A percentile compares a stretch with the other conserved stretches of the same genome.
Conservation (phyloP, 2,113 vertebrate species). For the Polypterus senegalus region DNA sequence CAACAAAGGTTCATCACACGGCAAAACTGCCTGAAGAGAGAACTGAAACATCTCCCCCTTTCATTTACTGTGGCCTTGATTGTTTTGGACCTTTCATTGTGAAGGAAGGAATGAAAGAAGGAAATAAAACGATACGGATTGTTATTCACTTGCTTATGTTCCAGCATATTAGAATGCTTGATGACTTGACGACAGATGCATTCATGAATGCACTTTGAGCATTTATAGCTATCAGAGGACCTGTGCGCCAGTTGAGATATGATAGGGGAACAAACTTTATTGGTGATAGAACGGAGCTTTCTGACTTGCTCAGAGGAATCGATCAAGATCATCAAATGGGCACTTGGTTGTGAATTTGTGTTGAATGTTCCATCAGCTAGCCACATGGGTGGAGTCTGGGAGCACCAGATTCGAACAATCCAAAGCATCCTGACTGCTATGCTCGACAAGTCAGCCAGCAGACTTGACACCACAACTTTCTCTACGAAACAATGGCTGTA, state of each 20-base stretch:
- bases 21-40: conserved; percentile 10
- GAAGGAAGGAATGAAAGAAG: conserved; percentile 8
- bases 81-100: conserved; percentile 11
- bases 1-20: conserved; percentile 4
- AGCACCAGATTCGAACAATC: conserved; percentile 17
- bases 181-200: conserved; percentile 17
- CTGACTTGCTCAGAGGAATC: conserved; percentile 15
- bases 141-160: conserved; percentile 15
- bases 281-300: conserved; percentile 17
- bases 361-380: conserved; percentile 21
- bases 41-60: conserved; percentile 5
- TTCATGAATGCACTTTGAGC: conserved; percentile 15
- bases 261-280: conserved; percentile 21
- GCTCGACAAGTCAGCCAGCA: conserved; percentile 13
- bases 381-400: conserved; percentile 19
- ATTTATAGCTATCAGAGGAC: conserved; percentile 18
- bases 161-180: conserved; percentile 14
- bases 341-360: conserved; percentile 15
- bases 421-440: conserved; percentile 20
- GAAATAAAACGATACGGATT: conserved; percentile 14
- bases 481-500: conserved; percentile 17
- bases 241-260: conserved; percentile 9
- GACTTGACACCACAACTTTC: conserved; percentile 15
- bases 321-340: conserved; percentile 12
- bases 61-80: conserved; percentile 14